Conservation (phyloP, 2,113 vertebrate genomes). For the Scalopus aquaticus region DNA sequence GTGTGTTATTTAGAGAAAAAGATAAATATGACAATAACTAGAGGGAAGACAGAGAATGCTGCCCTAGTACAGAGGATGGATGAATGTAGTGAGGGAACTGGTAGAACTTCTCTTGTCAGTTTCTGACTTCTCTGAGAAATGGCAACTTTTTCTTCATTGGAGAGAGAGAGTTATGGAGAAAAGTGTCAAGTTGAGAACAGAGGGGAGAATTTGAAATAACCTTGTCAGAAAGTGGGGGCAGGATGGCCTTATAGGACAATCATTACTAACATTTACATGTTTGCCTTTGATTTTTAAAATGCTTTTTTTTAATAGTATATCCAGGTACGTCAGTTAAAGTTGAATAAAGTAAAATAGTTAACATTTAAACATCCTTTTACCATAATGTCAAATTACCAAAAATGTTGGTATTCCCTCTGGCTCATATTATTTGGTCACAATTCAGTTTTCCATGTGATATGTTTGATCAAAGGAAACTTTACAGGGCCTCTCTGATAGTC, state of each 20-base stretch:
- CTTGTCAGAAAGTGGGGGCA: background rate
- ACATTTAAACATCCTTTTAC: background rate
- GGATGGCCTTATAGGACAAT: background rate
- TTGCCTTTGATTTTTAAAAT: background rate
- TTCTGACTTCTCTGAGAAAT: background rate
- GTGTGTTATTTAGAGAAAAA: background rate
- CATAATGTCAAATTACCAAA: background rate
- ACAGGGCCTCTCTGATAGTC: too few relatives aligned
- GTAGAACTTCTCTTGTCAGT: background rate
- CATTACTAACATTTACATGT: background rate
- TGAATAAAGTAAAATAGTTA: background rate
- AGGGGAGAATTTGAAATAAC: background rate
- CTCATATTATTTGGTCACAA: background rate
- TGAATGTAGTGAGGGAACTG: background rate
- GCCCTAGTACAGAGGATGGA: too few relatives aligned
- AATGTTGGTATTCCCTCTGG: background rate
- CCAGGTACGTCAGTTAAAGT: background rate
- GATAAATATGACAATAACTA: background rate
- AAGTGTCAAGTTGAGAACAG: background rate
- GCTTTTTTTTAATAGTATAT: background rate
- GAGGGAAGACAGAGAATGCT: background rate
- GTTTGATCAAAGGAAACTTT: background rate
- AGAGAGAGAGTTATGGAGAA: background rate
- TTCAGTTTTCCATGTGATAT: background rate
- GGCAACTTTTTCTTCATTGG: background rate